phyloP scores from a whole-genome alignment of 1,140 invertebrate genomes.

The Whitmania pigra region DNA sequence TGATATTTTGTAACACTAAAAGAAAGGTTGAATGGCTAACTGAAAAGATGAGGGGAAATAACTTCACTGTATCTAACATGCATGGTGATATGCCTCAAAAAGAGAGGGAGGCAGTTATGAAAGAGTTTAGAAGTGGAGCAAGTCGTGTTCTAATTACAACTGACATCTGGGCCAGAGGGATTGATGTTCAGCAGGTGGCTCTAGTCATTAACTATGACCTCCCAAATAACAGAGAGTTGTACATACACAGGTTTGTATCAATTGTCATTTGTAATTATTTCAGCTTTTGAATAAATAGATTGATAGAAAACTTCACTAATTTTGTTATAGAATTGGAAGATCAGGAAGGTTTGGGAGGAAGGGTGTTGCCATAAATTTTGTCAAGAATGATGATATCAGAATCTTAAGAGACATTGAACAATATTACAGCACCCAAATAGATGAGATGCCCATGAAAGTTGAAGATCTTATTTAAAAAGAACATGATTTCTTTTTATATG shows the following conservation, averaged over 20 bases:
- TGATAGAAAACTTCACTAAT: too few species aligned
- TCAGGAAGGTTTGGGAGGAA: conserved; percentile 94
- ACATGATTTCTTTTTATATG: neutral
- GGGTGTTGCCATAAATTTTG: conserved; percentile 99
- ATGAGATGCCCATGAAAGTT: conserved; percentile 99
- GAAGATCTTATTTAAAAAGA: conserved; percentile 13
- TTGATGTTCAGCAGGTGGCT: conserved; percentile 96
- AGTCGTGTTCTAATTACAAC: conserved; percentile 95
- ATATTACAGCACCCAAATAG: conserved; percentile 99
- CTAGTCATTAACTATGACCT: conserved; percentile 98
- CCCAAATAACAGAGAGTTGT: conserved; percentile 97
- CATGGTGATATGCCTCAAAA: conserved; percentile 94
- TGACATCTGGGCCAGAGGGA: conserved; percentile 97
- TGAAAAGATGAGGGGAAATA: conserved; percentile 60
- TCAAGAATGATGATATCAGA: conserved; percentile 96
- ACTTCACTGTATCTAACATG: conserved; percentile 99
- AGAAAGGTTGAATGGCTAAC: conserved; percentile 61
- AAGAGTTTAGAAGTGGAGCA: conserved; percentile 21
- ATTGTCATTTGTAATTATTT: conserved; percentile 31
- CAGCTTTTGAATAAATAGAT: too few species aligned
- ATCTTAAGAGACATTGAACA: conserved; percentile 98
- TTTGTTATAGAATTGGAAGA: conserved; percentile 63
- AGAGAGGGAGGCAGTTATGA: conserved; percentile 85
- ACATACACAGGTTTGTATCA: conserved; percentile 71
- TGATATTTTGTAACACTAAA: conserved; percentile 99